phyloP scores from a whole-genome alignment of 2,797 vertebrate species.

The Notoglanidium macrostoma region DNA sequence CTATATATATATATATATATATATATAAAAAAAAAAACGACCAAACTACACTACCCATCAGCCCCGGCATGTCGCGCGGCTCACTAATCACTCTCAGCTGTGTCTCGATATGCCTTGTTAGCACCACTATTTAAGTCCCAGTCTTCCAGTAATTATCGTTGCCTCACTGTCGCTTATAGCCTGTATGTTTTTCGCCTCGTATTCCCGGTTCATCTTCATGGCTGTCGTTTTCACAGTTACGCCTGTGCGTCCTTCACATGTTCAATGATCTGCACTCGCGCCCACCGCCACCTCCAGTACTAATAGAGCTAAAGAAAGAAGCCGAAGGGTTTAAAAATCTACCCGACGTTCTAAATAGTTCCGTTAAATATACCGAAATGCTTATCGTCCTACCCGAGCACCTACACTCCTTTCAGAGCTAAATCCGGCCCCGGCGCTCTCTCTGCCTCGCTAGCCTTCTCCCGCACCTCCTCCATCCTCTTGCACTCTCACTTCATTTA shows the following conservation, averaged over 20 bases:
- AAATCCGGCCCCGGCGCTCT: slow-evolving; percentile 14
- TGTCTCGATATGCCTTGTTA: neutral
- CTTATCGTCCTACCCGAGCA: slow-evolving; percentile 39
- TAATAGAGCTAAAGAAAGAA: too few species aligned
- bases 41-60: neutral
- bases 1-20: too few species aligned
- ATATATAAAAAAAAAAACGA: too few species aligned
- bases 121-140: neutral
- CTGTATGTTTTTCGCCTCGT: too few species aligned
- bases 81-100: neutral
- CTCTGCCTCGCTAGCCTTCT: slow-evolving; percentile 53
- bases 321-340: slow-evolving; percentile 9
- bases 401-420: slow-evolving; percentile 20
- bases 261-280: too few species aligned
- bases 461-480: slow-evolving; percentile 46
- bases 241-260: too few species aligned
- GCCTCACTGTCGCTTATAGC: too few species aligned
- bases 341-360: slow-evolving; percentile 40
- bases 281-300: neutral
- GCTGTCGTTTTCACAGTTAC: too few species aligned
- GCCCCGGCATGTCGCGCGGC: neutral
- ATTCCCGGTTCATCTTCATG: too few species aligned
- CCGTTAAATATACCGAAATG: slow-evolving; percentile 49
- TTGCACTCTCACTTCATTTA: slow-evolving; percentile 44
- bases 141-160: neutral